phyloP scores from a whole-genome alignment of 2,113 vertebrate genomes.

The Butorides virescens region DNA sequence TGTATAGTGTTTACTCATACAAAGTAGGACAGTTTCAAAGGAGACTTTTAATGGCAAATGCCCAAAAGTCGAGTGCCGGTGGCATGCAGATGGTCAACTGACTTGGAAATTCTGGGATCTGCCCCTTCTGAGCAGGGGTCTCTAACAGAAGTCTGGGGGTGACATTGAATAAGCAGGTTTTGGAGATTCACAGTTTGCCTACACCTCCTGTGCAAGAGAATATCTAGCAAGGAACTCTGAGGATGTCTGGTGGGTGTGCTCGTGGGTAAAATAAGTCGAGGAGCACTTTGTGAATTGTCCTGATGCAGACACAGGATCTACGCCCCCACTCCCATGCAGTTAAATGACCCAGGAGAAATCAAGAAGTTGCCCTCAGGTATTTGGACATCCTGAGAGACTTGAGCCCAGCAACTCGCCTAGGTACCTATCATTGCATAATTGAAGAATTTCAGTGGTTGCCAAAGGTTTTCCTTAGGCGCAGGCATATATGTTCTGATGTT shows the following conservation, averaged over 20 bases:
- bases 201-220: background rate
- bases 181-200: background rate
- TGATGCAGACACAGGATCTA: background rate
- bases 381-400: background rate
- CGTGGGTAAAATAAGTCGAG: background rate
- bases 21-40: background rate
- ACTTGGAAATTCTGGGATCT: background rate
- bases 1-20: background rate
- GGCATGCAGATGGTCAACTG: background rate
- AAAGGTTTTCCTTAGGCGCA: background rate
- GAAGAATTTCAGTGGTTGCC: background rate
- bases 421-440: background rate
- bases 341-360: background rate
- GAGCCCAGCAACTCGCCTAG: background rate
- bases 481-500: background rate
- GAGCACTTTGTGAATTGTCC: background rate
- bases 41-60: background rate
- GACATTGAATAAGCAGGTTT: background rate
- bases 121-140: background rate
- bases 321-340: background rate
- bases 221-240: background rate
- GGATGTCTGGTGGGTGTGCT: background rate
- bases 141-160: background rate
- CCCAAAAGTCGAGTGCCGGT: background rate
- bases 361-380: background rate